Percentiles rank a stretch among this genome's conserved stretches.
These are phyloP conservation scores for Hyposoter dolosus DNA, from an alignment of 2,888 invertebrate species.

Conservation along the genomic window DNA sequence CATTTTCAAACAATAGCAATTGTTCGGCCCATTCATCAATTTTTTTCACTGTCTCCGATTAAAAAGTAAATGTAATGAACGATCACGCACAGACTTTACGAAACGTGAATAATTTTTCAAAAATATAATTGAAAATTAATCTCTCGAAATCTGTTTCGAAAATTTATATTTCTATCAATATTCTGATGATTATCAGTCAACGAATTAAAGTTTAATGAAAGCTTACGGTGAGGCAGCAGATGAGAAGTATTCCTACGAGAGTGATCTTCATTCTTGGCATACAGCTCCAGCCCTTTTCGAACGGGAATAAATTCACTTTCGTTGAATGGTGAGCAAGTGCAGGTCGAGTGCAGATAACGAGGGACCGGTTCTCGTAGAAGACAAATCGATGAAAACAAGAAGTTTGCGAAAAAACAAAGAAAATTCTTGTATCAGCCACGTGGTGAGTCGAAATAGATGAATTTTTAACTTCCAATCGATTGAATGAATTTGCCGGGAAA, in stretches of 20 bases:
- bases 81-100: not conserved
- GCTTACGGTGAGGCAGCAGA: slow-evolving; percentile 73
- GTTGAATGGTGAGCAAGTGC: slow-evolving; percentile 18
- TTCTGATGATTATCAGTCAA: not conserved
- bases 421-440: not conserved
- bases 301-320: slow-evolving; percentile 58
- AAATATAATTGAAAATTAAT: not conserved
- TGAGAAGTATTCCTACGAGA: slow-evolving; percentile 66
- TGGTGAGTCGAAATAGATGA: slow-evolving; percentile 21
- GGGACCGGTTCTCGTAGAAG: slow-evolving; percentile 32
- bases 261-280: slow-evolving; percentile 71
- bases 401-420: slow-evolving; percentile 1
- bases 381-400: not conserved
- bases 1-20: not conserved
- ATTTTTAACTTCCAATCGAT: not conserved
- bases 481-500: not conserved
- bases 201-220: slow-evolving; percentile 28
- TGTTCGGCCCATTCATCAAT: not conserved
- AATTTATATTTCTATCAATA: not conserved
- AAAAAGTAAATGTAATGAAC: not conserved
- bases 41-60: not conserved
- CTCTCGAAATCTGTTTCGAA: not conserved
- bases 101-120: not conserved
- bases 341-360: slow-evolving; percentile 9
- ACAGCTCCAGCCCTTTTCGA: slow-evolving; percentile 9